phyloP scores from a whole-genome alignment of 2,888 invertebrate species.

The Isoperla grammatica region DNA sequence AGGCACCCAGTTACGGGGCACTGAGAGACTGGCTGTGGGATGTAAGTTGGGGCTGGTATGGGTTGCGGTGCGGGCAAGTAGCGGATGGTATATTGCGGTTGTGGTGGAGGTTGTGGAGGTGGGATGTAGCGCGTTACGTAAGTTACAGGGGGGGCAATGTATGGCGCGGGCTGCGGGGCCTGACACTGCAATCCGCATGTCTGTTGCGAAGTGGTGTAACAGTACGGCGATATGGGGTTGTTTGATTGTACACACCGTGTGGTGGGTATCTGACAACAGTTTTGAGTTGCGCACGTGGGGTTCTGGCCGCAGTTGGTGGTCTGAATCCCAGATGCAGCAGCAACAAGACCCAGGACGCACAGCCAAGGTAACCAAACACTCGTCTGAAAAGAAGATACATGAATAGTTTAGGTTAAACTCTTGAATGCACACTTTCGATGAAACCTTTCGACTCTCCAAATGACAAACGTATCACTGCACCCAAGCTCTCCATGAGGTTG shows the following conservation, averaged over 20 bases:
- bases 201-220: not conserved
- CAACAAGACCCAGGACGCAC: too few relatives aligned
- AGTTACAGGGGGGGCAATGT: too few relatives aligned
- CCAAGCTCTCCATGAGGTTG: too few relatives aligned
- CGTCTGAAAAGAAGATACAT: too few relatives aligned
- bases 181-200: not conserved
- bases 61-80: not conserved
- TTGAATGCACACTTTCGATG: not conserved
- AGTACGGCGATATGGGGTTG: not conserved
- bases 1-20: too few relatives aligned
- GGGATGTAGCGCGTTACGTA: too few relatives aligned
- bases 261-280: not conserved
- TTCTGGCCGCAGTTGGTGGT: conserved; percentile 6
- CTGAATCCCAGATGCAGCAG: too few relatives aligned
- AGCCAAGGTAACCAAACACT: too few relatives aligned
- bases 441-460: too few relatives aligned
- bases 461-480: too few relatives aligned
- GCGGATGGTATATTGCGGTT: not conserved
- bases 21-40: too few relatives aligned
- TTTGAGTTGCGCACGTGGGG: not conserved
- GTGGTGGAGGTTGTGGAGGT: not conserved
- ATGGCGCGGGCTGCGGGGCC: not conserved
- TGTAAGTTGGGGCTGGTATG: too few relatives aligned
- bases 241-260: not conserved
- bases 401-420: not conserved